Conservation (phyloP, 1,140 invertebrate genomes). For the Procambarus clarkii region DNA sequence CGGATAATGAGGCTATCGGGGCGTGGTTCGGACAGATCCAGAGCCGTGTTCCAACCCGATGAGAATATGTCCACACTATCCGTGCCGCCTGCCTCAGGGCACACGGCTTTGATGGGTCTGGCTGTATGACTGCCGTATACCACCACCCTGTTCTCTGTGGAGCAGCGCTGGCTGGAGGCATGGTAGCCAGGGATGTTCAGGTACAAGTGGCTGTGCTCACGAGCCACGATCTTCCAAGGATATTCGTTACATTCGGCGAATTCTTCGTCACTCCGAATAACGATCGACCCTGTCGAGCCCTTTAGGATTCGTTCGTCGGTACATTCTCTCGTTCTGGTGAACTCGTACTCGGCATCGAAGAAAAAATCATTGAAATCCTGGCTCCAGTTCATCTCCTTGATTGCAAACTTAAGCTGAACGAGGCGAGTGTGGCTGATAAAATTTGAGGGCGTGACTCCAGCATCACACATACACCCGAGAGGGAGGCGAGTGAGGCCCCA, state of each 20-base stretch:
- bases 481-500: slow-evolving; percentile 65
- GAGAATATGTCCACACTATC: slow-evolving; percentile 76
- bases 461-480: slow-evolving; percentile 69
- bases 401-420: slow-evolving; percentile 84
- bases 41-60: slow-evolving; percentile 45
- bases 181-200: slow-evolving; percentile 69
- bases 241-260: slow-evolving; percentile 77
- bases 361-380: slow-evolving; percentile 88
- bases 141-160: slow-evolving; percentile 74
- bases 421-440: slow-evolving; percentile 82
- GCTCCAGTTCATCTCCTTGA: slow-evolving; percentile 87
- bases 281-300: slow-evolving; percentile 64
- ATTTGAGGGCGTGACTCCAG: slow-evolving; percentile 37
- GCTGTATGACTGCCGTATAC: slow-evolving; percentile 53
- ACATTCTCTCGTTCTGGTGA: slow-evolving; percentile 75
- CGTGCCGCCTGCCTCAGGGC: slow-evolving; percentile 49
- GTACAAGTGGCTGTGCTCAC: slow-evolving; percentile 63
- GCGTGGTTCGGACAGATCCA: slow-evolving; percentile 78
- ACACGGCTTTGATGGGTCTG: slow-evolving; percentile 58
- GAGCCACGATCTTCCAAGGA: slow-evolving; percentile 78
- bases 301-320: slow-evolving; percentile 45
- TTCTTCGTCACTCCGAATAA: slow-evolving; percentile 52
- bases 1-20: slow-evolving; percentile 84
- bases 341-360: slow-evolving; percentile 88
- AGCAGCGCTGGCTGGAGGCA: slow-evolving; percentile 74